Conservation (phyloP, 2,888 invertebrate species). For the Vanessa cardui region DNA sequence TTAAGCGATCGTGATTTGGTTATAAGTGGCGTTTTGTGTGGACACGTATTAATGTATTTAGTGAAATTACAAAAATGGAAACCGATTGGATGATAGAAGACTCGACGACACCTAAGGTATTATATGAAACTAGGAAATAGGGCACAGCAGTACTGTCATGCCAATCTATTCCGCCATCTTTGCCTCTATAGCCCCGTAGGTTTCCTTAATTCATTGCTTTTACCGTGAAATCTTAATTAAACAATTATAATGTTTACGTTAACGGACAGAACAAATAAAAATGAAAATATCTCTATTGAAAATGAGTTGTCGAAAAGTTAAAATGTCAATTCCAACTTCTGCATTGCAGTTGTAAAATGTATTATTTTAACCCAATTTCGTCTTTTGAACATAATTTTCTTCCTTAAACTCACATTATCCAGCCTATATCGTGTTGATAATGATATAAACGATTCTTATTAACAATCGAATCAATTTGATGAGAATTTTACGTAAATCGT, state of each 20-base stretch:
- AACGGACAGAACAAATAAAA: not conserved
- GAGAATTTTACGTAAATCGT: not conserved
- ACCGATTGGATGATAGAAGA: conserved; percentile 95
- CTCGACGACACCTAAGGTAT: conserved; percentile 76
- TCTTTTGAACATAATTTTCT: conserved; percentile 5
- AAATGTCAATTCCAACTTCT: conserved; percentile 22
- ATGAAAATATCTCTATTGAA: not conserved
- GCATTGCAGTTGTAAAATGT: conserved; percentile 42
- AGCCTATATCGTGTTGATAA: not conserved
- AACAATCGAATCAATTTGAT: not conserved
- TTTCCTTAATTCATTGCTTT: conserved; percentile 19
- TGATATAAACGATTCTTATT: not conserved
- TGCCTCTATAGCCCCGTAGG: conserved; percentile 54
- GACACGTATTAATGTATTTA: conserved; percentile 76
- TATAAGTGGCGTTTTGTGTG: conserved; percentile 69
- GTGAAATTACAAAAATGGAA: conserved; percentile 93
- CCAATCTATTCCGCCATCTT: conserved; percentile 73
- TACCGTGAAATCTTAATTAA: conserved; percentile 10
- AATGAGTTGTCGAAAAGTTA: not conserved
- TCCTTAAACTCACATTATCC: not conserved
- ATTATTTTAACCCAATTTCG: conserved; percentile 44
- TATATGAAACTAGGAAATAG: conserved; percentile 60
- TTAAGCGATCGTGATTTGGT: conserved; percentile 69
- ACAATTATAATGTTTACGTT: not conserved
- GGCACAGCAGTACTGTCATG: conserved; percentile 72